phyloP scores from a whole-genome alignment of 1,140 invertebrate species.

The Euwallacea fornicatus region DNA sequence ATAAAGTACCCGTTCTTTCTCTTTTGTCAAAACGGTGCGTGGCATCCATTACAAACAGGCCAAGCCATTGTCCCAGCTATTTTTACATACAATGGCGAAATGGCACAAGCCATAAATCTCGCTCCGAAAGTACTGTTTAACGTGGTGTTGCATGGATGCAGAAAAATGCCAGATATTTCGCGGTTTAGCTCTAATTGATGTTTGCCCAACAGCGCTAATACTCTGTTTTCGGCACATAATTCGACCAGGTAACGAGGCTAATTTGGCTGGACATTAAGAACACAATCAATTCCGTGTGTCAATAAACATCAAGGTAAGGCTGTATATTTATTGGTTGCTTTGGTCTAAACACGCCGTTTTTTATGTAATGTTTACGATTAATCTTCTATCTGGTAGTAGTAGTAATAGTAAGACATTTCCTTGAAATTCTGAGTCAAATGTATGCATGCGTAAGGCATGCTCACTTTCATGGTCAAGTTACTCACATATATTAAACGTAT shows the following conservation, averaged over 20 bases:
- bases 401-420: too few species aligned
- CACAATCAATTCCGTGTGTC: too few species aligned
- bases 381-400: background rate
- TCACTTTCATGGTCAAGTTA: too few species aligned
- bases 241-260: background rate
- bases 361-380: background rate
- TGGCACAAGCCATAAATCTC: conserved; percentile 34
- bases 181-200: background rate
- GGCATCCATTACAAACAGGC: conserved; percentile 17
- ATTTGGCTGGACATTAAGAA: background rate
- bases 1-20: conserved; percentile 5
- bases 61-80: conserved; percentile 17
- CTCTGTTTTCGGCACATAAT: background rate
- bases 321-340: too few species aligned
- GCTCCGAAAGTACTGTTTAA: conserved; percentile 24
- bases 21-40: conserved; percentile 21
- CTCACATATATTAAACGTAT: too few species aligned
- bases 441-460: too few species aligned
- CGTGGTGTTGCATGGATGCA: conserved; percentile 5
- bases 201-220: background rate
- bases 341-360: background rate
- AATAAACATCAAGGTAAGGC: too few species aligned
- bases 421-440: too few species aligned
- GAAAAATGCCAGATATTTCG: conserved; percentile 18
- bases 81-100: conserved; percentile 27